These are phyloP conservation scores for Selene dorsalis DNA, from an alignment of 2,797 vertebrate species.

Conservation along the genomic window DNA sequence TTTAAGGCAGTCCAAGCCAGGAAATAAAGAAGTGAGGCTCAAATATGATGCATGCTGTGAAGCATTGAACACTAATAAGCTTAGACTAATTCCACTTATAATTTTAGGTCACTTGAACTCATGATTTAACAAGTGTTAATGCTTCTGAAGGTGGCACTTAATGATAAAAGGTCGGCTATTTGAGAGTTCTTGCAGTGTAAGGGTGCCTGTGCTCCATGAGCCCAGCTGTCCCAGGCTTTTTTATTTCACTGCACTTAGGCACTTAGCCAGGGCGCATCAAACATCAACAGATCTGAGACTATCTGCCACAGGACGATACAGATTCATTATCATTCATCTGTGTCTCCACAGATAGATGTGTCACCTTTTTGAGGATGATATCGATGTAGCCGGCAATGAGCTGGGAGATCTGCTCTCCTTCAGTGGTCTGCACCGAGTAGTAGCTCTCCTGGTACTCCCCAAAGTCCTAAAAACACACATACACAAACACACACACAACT, in stretches of 20 bases:
- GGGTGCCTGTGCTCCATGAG: background rate
- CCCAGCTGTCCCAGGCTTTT: background rate
- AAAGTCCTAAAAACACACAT: constrained; percentile 88
- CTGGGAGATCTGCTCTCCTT: constrained; percentile 99
- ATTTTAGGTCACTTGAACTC: background rate
- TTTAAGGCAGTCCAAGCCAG: too few relatives aligned
- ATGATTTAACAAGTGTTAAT: background rate
- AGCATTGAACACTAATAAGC: background rate
- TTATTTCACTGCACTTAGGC: constrained; percentile 18
- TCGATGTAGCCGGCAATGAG: constrained; percentile 99
- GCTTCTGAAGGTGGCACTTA: background rate
- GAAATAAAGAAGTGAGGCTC: background rate
- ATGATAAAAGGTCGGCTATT: background rate
- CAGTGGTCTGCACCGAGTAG: constrained; percentile 98
- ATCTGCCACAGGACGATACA: constrained; percentile 17
- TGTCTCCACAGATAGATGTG: constrained; percentile 31
- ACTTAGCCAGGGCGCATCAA: constrained; percentile 10
- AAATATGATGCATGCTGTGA: background rate
- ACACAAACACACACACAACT: constrained; percentile 19
- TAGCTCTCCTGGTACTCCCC: constrained; percentile 99
- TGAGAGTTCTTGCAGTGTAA: constrained; percentile 1
- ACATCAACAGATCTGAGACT: constrained; percentile 29
- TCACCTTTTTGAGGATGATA: constrained; percentile 99
- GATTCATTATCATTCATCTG: constrained; percentile 37
- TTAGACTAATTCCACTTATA: background rate